Evolutionary conservation across 2,888 invertebrate species (phyloP).

Genomic region (Epinotia nisella): DNA sequence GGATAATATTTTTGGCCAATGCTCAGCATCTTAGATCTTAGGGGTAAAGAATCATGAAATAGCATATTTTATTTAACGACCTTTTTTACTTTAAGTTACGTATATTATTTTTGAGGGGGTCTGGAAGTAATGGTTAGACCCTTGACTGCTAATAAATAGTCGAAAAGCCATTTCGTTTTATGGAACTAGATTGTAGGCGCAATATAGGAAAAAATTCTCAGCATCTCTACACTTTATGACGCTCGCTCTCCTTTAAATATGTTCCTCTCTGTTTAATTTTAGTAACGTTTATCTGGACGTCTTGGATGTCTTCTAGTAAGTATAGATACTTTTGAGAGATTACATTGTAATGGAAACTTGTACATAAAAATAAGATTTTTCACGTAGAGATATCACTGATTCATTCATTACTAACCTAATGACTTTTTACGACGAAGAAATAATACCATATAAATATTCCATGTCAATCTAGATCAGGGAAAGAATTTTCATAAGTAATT

Average conservation of each 20-base stretch:
- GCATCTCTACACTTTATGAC: not conserved
- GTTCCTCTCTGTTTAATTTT: not conserved
- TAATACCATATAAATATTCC: too few relatives aligned
- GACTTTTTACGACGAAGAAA: not conserved
- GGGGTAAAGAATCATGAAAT: not conserved
- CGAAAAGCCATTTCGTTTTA: not conserved
- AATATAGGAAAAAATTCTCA: slow-evolving; percentile 1
- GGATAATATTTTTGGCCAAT: not conserved
- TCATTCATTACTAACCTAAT: not conserved
- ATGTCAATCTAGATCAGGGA: too few relatives aligned
- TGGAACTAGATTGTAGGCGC: not conserved
- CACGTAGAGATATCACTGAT: slow-evolving; percentile 21
- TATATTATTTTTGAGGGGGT: not conserved
- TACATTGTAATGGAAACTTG: not conserved
- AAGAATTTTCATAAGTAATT: too few relatives aligned
- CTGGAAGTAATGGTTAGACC: not conserved
- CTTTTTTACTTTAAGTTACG: not conserved
- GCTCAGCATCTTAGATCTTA: not conserved
- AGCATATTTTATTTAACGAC: not conserved
- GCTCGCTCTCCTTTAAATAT: not conserved
- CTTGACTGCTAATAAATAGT: slow-evolving; percentile 1
- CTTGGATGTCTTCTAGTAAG: not conserved
- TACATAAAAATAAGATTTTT: not conserved
- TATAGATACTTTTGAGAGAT: not conserved
- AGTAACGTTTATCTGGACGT: not conserved